phyloP scores from a whole-genome alignment of 1,140 invertebrate species.

The Meloidogyne hapla region DNA sequence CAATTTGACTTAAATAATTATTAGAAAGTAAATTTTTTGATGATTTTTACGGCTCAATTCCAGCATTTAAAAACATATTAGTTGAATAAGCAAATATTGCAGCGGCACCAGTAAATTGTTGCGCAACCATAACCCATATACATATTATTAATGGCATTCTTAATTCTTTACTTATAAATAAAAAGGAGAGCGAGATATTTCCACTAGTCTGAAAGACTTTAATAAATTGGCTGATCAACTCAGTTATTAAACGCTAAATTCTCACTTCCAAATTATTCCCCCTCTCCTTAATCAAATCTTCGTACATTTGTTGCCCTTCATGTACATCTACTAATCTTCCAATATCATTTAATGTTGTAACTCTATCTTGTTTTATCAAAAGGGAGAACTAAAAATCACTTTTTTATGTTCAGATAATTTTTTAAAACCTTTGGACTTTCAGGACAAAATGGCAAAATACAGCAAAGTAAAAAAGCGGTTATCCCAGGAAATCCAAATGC shows the following conservation, averaged over 20 bases:
- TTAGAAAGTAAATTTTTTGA: too few relatives aligned
- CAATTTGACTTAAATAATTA: conserved; percentile 30
- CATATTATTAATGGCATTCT: conserved; percentile 49
- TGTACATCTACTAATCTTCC: conserved; percentile 40
- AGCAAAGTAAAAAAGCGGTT: conserved; percentile 59
- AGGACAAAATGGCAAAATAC: conserved; percentile 65
- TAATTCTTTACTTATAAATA: conserved; percentile 49
- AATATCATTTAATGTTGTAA: conserved; percentile 35
- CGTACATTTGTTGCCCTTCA: conserved; percentile 46
- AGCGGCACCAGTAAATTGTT: conserved; percentile 61
- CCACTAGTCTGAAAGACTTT: background rate
- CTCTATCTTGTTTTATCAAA: conserved; percentile 34
- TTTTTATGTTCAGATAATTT: conserved; percentile 45
- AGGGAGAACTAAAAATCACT: conserved; percentile 6
- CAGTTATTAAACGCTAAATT: background rate
- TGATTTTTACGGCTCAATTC: conserved; percentile 45
- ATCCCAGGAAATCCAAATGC: conserved; percentile 60
- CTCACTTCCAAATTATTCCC: background rate
- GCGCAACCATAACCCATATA: conserved; percentile 58
- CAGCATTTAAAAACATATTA: conserved; percentile 58
- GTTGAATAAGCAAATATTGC: conserved; percentile 61
- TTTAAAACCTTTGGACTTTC: conserved; percentile 66
- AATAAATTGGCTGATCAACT: background rate
- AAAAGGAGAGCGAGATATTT: conserved; percentile 21
- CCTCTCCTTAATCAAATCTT: conserved; percentile 25